A percentile compares a stretch with the other conserved stretches of the same genome.
These are phyloP conservation scores for Malacoraja senta DNA, from an alignment of 2,797 vertebrate genomes.

Conservation along the genomic window DNA sequence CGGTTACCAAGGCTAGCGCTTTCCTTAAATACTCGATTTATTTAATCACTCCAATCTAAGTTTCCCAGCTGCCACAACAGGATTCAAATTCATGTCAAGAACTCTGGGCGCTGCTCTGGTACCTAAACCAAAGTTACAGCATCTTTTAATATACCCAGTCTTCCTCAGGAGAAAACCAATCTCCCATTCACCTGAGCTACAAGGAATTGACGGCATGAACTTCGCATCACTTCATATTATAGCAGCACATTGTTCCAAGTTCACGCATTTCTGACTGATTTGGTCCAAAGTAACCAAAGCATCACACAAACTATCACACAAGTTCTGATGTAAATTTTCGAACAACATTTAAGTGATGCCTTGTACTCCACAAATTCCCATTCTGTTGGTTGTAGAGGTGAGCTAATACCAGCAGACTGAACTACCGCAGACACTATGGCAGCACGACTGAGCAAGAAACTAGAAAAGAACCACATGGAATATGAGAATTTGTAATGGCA, in stretches of 20 bases:
- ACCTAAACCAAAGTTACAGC: not conserved
- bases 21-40: no score
- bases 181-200: not conserved
- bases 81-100: no score
- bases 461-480: not conserved
- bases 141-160: not conserved
- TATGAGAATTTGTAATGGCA: not conserved
- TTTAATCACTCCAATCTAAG: no score
- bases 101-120: no score
- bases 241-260: not conserved
- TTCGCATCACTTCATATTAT: not conserved
- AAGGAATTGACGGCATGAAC: not conserved
- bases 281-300: conserved; percentile 5
- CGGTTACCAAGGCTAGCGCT: no score
- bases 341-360: not conserved
- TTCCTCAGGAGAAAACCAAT: not conserved
- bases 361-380: not conserved
- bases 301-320: no score
- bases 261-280: not conserved
- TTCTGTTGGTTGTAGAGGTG: not conserved
- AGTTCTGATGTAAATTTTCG: not conserved
- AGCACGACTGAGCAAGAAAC: not conserved
- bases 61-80: no score
- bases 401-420: not conserved
- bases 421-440: not conserved